Evolutionary conservation across 2,113 vertebrate species (phyloP).

Genomic region (Marmota monax): DNA sequence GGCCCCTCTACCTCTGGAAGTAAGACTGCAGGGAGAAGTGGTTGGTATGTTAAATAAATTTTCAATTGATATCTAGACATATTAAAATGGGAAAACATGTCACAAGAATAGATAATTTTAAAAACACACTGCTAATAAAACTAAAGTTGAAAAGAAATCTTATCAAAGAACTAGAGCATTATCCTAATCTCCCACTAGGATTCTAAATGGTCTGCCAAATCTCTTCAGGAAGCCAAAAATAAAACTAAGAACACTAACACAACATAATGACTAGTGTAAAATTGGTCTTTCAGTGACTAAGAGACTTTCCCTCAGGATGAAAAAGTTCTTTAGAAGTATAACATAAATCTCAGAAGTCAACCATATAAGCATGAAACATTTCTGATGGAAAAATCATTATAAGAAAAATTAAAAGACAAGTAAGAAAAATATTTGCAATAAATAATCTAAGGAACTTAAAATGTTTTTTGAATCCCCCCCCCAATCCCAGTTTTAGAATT

Average conservation of each 20-base stretch:
- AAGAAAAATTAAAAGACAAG: slow-evolving; percentile 17
- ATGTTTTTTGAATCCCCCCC: neutral
- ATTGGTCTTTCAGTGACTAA: neutral
- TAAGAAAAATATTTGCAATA: neutral
- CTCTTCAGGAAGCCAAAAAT: neutral
- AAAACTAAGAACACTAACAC: neutral
- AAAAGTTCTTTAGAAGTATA: neutral
- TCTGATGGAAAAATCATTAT: neutral
- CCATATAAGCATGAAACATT: neutral
- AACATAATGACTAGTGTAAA: neutral
- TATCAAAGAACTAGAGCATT: neutral
- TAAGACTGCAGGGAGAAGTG: neutral
- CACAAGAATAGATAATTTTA: neutral
- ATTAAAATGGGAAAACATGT: neutral
- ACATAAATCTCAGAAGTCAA: neutral
- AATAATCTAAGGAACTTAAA: neutral
- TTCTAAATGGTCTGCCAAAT: neutral
- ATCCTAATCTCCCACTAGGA: neutral
- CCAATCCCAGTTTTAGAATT: neutral
- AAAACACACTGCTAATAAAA: neutral
- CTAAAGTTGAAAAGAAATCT: neutral
- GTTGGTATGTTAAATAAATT: neutral
- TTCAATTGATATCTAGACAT: neutral
- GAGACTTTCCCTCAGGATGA: neutral
- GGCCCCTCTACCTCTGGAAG: neutral